A percentile compares a stretch with the other conserved stretches of the same genome.
Conservation (phyloP, 2,888 invertebrate genomes). For the Furcula furcula region DNA sequence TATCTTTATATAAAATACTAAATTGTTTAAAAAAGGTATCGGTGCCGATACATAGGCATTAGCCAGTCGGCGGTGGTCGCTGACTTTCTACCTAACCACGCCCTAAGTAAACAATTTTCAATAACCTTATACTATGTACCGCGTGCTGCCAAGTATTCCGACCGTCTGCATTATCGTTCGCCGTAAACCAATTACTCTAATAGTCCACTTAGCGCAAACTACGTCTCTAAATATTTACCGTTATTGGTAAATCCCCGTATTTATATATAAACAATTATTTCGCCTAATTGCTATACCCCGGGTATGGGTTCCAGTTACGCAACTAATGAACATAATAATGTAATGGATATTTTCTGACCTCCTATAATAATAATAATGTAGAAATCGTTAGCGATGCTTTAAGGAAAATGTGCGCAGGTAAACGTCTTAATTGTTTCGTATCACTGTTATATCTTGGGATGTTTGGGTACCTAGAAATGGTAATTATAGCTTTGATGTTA, state of each 20-base stretch:
- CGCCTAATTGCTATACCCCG: slow-evolving; percentile 68
- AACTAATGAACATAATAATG: slow-evolving; percentile 75
- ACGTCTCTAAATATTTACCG: slow-evolving; percentile 61
- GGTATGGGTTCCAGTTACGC: slow-evolving; percentile 56
- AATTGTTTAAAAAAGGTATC: too few relatives aligned
- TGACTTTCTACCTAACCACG: too few relatives aligned
- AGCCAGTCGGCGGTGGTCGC: too few relatives aligned
- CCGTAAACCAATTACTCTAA: slow-evolving; percentile 69
- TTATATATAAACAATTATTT: slow-evolving; percentile 75
- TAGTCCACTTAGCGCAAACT: slow-evolving; percentile 62
- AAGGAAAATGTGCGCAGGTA: slow-evolving; percentile 31
- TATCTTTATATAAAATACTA: too few relatives aligned
- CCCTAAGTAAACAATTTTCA: background rate
- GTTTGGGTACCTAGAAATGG: too few relatives aligned
- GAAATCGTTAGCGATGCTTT: slow-evolving; percentile 49
- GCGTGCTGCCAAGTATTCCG: background rate
- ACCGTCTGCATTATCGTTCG: slow-evolving; percentile 9
- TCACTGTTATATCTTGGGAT: slow-evolving; percentile 11
- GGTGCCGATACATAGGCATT: too few relatives aligned
- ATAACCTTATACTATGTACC: background rate
- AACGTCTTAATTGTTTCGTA: slow-evolving; percentile 26
- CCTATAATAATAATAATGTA: slow-evolving; percentile 49
- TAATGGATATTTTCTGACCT: slow-evolving; percentile 77
- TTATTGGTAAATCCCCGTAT: slow-evolving; percentile 63
- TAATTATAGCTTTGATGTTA: too few relatives aligned